These are phyloP conservation scores for Diorhabda sublineata DNA, from an alignment of 1,140 invertebrate genomes.

Conservation along the genomic window DNA sequence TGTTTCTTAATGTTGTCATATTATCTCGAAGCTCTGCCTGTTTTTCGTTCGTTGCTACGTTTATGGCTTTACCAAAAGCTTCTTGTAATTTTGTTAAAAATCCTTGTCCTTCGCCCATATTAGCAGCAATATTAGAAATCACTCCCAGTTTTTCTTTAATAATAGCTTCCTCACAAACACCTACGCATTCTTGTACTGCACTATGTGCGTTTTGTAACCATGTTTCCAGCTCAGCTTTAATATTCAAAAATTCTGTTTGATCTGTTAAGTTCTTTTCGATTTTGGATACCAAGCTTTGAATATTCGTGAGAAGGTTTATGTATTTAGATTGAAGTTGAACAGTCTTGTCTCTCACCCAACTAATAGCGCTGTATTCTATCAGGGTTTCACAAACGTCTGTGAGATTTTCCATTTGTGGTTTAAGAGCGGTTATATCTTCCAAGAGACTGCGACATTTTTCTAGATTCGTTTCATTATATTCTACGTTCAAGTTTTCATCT, in stretches of 20 bases:
- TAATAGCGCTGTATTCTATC: slow-evolving; percentile 78
- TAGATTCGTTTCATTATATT: slow-evolving; percentile 78
- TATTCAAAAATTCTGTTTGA: slow-evolving; percentile 83
- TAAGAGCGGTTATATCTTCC: slow-evolving; percentile 71
- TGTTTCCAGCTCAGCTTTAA: slow-evolving; percentile 73
- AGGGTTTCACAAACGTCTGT: slow-evolving; percentile 83
- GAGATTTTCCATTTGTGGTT: slow-evolving; percentile 73
- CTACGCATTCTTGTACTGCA: slow-evolving; percentile 75
- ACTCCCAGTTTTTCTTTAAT: slow-evolving; percentile 83
- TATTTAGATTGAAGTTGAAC: slow-evolving; percentile 79
- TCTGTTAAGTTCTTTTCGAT: slow-evolving; percentile 85
- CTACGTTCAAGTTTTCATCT: slow-evolving; percentile 61
- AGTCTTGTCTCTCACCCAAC: slow-evolving; percentile 78
- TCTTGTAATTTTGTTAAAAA: slow-evolving; percentile 74
- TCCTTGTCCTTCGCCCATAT: slow-evolving; percentile 83
- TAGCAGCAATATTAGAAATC: slow-evolving; percentile 64
- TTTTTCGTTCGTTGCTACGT: slow-evolving; percentile 73
- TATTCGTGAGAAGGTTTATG: slow-evolving; percentile 68
- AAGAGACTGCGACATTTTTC: slow-evolving; percentile 70
- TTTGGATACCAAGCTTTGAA: slow-evolving; percentile 74
- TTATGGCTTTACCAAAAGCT: slow-evolving; percentile 78
- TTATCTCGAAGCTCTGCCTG: slow-evolving; percentile 72
- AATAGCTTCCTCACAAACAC: slow-evolving; percentile 70
- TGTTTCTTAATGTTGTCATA: slow-evolving; percentile 68
- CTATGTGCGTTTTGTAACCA: slow-evolving; percentile 77